Conservation (phyloP, 1,140 invertebrate genomes). For the Phymastichus coffea region DNA sequence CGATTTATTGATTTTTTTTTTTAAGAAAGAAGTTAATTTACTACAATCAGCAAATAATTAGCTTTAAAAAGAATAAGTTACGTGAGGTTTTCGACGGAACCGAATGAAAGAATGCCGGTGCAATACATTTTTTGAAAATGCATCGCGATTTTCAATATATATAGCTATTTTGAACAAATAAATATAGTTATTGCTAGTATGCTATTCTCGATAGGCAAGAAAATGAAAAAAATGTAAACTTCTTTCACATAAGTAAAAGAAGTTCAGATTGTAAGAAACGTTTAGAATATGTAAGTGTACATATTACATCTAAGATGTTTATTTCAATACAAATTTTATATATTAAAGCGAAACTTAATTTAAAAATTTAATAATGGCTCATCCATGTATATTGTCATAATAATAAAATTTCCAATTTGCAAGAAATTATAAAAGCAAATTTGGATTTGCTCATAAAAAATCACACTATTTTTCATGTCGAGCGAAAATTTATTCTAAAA, state of each 20-base stretch:
- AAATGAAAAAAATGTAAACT: too few relatives aligned
- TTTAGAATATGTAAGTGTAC: too few relatives aligned
- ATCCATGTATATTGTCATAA: slow-evolving; percentile 16
- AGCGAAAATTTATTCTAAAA: slow-evolving; percentile 26
- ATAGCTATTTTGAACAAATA: too few relatives aligned
- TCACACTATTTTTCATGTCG: slow-evolving; percentile 21
- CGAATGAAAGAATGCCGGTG: slow-evolving; percentile 18
- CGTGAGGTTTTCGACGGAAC: too few relatives aligned
- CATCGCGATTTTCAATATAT: slow-evolving; percentile 6
- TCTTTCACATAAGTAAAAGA: too few relatives aligned
- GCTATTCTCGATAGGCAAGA: too few relatives aligned
- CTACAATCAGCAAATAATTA: too few relatives aligned
- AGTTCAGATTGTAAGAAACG: too few relatives aligned
- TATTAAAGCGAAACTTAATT: slow-evolving; percentile 31
- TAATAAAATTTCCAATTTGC: slow-evolving; percentile 27
- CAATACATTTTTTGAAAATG: slow-evolving; percentile 24
- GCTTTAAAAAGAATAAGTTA: too few relatives aligned
- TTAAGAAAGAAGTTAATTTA: too few relatives aligned
- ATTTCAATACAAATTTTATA: slow-evolving; percentile 50
- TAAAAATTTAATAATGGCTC: slow-evolving; percentile 1
- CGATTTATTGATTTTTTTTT: too few relatives aligned
- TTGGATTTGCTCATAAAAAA: neutral
- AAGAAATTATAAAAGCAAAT: slow-evolving; percentile 2
- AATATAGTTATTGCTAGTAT: too few relatives aligned
- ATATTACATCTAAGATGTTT: slow-evolving; percentile 43